These are phyloP conservation scores for Platygyra sinensis DNA, from an alignment of 64 coral and sea anemone genomes.

Conservation along the genomic window DNA sequence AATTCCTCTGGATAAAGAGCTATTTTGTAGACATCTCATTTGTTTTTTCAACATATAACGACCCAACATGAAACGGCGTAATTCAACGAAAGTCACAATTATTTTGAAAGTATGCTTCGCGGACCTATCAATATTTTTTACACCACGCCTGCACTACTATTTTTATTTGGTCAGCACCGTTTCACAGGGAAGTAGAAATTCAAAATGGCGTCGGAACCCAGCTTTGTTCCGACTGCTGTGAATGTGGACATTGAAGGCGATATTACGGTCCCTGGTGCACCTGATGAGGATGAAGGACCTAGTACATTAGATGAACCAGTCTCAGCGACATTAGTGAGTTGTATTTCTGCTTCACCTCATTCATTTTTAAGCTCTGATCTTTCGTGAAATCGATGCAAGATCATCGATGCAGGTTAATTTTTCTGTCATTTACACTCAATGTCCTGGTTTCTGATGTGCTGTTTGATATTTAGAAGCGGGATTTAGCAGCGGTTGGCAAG, in stretches of 20 bases:
- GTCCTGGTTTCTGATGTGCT: constrained; percentile 40
- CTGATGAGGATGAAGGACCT: constrained; percentile 92
- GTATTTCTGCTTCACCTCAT: not conserved
- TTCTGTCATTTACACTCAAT: not conserved
- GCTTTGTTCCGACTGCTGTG: constrained; percentile 83
- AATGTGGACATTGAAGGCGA: constrained; percentile 98
- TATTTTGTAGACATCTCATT: too few species aligned
- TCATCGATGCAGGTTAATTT: not conserved
- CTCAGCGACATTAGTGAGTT: constrained; percentile 89
- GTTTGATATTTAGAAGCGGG: constrained; percentile 80
- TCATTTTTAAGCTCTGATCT: not conserved
- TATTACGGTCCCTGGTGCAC: constrained; percentile 97
- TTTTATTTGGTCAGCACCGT: not conserved
- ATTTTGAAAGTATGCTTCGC: too few species aligned
- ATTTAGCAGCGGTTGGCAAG: constrained; percentile 90
- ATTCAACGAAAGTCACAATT: too few species aligned
- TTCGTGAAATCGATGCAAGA: too few species aligned
- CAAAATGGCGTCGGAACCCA: constrained; percentile 89
- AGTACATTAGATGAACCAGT: constrained; percentile 97
- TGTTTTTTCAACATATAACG: too few species aligned
- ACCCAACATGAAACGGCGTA: too few species aligned
- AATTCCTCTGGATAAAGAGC: too few species aligned
- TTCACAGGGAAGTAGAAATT: constrained; percentile 18
- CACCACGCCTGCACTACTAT: not conserved
- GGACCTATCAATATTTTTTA: not conserved